Base-by-base conservation (phyloP, 2,888 invertebrate genomes). In the Neoaliturus tenellus region DNA sequence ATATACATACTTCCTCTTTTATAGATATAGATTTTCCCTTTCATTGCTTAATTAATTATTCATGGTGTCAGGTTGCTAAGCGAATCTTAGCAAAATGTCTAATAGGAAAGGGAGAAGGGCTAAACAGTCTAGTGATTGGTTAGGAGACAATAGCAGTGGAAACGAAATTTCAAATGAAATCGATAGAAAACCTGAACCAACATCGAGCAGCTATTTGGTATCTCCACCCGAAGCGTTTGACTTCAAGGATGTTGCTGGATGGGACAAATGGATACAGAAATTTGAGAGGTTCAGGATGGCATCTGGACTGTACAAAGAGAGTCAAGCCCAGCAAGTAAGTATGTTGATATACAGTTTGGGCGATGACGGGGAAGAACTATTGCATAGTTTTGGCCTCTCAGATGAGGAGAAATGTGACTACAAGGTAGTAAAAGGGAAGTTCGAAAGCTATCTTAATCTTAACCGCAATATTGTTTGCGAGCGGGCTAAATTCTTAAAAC, bases 331-430 rank as follows among this genome's bases (percentile, higher is more conserved):
- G 10, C 51, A 51, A 51, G 23, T 51, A 12, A 67, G 67, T 67
- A 31, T 33, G 35, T 31, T 67, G 14, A 67, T 67, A 67, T 67
- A 67, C 33, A 20, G 67, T 23, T 67, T 67, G n/a, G 67, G 17
- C 0, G 31, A 67, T 33, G n/a, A 67, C 8, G 35, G 67, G 14
- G 67, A 67, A 31, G 31, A 67, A 14, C 31, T 67, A 67, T 14
- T 67, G n/a, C 28, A 31, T 67, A 67, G 31, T 67, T 67, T 67
- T 67, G 67, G 35, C 8, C 67, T 67, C 31, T 31, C 31, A 67
- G 6, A 33, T 10, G 67, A 67, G 31, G 67, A 67, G 2, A 67
- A 67, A 67, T 31, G 67, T 67, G 31, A 67, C 14, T 31, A 67
- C 67, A 12, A 10, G 28, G 6, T 33, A 8, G 67, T 67, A 12